Percentiles rank a stretch among this genome's conserved stretches.
Evolutionary conservation across 2,113 vertebrate species (phyloP).

Genomic region (Chitala chitala): DNA sequence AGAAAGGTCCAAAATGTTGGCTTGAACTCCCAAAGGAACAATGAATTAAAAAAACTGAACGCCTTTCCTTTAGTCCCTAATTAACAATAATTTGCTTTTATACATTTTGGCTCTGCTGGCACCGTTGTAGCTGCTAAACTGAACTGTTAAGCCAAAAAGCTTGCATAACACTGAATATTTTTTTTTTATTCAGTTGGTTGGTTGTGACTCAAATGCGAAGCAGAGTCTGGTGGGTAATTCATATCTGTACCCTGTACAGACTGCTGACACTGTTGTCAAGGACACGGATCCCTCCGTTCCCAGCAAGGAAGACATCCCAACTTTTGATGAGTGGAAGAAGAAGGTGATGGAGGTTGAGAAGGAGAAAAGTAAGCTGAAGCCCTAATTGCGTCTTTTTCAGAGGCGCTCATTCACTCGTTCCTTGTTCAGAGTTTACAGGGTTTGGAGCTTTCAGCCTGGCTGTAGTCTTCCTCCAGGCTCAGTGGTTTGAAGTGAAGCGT

Average conservation of each 20-base stretch:
- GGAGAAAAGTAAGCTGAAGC: conserved; percentile 82
- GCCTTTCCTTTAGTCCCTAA: too few species aligned
- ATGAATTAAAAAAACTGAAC: too few species aligned
- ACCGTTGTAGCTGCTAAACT: too few species aligned
- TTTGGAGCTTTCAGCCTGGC: background rate
- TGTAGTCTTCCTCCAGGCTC: background rate
- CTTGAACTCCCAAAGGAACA: too few species aligned
- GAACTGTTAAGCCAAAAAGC: too few species aligned
- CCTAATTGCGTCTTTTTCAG: background rate
- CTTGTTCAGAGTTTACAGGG: background rate
- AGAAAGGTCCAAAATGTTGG: too few species aligned
- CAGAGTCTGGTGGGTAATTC: background rate
- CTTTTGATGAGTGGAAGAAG: conserved; percentile 98
- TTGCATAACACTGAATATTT: too few species aligned
- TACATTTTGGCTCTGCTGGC: too few species aligned
- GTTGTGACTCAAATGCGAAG: background rate
- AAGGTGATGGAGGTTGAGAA: conserved; percentile 98
- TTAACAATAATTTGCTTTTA: too few species aligned
- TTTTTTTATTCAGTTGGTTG: too few species aligned
- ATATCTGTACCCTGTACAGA: conserved; percentile 39
- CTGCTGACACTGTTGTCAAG: conserved; percentile 52
- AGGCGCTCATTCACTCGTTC: too few species aligned
- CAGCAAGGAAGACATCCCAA: conserved; percentile 92
- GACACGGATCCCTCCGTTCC: conserved; percentile 77
- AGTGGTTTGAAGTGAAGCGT: background rate